Evolutionary conservation across 2,797 vertebrate species (phyloP).

Genomic region (Halcyon badia): DNA sequence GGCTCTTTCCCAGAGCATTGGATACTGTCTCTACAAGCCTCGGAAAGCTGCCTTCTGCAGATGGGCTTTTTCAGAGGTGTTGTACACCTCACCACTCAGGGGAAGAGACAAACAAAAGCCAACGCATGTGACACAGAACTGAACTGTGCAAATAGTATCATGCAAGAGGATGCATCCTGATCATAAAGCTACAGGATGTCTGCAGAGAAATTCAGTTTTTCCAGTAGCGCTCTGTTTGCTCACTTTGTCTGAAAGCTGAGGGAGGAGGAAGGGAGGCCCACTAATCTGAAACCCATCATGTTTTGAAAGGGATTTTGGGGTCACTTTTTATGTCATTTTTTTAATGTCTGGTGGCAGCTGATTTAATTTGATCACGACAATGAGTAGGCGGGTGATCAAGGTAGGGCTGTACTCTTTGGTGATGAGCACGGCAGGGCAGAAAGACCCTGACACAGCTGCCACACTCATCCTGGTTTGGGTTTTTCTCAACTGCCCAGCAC

Average conservation of each 20-base stretch:
- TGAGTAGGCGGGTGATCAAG: neutral
- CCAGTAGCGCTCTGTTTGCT: neutral
- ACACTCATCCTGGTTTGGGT: neutral
- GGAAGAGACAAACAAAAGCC: constrained; percentile 41
- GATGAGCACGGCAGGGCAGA: neutral
- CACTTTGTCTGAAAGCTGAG: neutral
- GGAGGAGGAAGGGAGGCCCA: neutral
- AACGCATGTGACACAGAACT: neutral
- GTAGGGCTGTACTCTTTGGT: neutral
- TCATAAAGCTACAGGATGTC: neutral
- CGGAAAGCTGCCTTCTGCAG: constrained; percentile 14
- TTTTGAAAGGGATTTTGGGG: neutral
- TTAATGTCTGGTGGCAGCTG: neutral
- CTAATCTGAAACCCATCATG: neutral
- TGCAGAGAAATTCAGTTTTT: constrained; percentile 1
- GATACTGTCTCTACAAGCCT: neutral
- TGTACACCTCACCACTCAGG: neutral
- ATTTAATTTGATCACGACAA: neutral
- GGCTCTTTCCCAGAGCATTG: constrained; percentile 46
- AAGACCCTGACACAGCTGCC: neutral
- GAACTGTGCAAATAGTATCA: neutral
- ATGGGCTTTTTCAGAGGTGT: constrained; percentile 47
- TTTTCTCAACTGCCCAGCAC: neutral
- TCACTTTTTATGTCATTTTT: neutral
- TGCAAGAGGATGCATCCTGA: neutral